phyloP scores from a whole-genome alignment of 2,113 vertebrate species.

The Agelaius tricolor region DNA sequence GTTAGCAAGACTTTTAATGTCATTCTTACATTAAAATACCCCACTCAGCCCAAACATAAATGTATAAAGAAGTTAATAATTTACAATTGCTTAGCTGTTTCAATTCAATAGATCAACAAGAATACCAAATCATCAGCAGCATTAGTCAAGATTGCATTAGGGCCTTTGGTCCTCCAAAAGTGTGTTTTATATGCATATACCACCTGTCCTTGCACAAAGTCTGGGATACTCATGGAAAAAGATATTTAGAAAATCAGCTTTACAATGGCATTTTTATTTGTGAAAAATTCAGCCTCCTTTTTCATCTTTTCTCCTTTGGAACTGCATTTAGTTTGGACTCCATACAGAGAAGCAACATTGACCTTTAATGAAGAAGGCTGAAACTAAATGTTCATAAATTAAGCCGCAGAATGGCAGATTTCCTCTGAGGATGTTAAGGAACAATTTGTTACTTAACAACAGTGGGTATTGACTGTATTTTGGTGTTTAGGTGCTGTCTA shows the following conservation, averaged over 20 bases:
- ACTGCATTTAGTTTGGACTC: background rate
- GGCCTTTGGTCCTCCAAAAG: background rate
- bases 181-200: background rate
- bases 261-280: background rate
- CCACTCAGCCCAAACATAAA: slow-evolving; percentile 27
- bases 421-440: background rate
- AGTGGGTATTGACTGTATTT: background rate
- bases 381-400: background rate
- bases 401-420: background rate
- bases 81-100: background rate
- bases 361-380: background rate
- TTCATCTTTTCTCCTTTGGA: background rate
- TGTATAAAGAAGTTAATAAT: slow-evolving; percentile 3
- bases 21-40: background rate
- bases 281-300: background rate
- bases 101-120: background rate
- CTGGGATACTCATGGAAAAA: background rate
- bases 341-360: background rate
- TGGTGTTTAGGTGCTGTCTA: background rate
- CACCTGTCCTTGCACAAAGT: background rate
- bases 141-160: background rate
- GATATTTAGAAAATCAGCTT: background rate
- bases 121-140: background rate
- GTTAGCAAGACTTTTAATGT: slow-evolving; percentile 19
- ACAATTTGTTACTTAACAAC: background rate